Percentiles rank a stretch among this genome's conserved stretches.
Evolutionary conservation across 2,113 vertebrate species (phyloP).

Genomic region (Nyctibius bracteatus): DNA sequence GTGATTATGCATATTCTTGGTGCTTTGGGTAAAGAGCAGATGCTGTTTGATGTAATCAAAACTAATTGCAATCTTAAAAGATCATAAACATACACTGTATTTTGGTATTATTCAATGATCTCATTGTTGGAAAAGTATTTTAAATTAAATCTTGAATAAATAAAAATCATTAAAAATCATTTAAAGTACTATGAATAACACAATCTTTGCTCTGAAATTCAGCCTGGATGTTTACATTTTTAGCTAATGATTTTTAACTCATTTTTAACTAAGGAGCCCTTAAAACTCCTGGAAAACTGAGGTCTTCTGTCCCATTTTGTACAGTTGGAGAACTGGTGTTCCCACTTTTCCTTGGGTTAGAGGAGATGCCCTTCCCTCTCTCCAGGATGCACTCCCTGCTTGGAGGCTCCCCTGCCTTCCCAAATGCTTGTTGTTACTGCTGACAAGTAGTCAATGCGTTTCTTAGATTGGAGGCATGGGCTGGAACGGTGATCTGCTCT

Average conservation of each 20-base stretch:
- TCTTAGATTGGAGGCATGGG: background rate
- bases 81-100: conserved; percentile 3
- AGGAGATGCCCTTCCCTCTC: background rate
- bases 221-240: background rate
- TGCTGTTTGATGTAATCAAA: conserved; percentile 56
- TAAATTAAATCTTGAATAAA: background rate
- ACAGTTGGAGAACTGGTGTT: background rate
- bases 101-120: conserved; percentile 34
- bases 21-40: conserved; percentile 37
- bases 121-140: background rate
- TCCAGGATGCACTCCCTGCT: fast-evolving
- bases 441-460: background rate
- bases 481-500: background rate
- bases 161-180: no score
- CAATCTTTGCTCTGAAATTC: background rate
- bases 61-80: conserved; percentile 32
- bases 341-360: background rate
- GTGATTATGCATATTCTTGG: background rate
- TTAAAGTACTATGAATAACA: background rate
- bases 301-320: background rate
- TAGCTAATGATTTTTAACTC: background rate
- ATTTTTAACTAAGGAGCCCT: background rate
- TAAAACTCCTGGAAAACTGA: background rate
- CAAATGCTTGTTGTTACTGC: background rate
- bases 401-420: background rate